These are phyloP conservation scores for Hecatera dysodea DNA, from an alignment of 2,888 invertebrate species.

Conservation along the genomic window DNA sequence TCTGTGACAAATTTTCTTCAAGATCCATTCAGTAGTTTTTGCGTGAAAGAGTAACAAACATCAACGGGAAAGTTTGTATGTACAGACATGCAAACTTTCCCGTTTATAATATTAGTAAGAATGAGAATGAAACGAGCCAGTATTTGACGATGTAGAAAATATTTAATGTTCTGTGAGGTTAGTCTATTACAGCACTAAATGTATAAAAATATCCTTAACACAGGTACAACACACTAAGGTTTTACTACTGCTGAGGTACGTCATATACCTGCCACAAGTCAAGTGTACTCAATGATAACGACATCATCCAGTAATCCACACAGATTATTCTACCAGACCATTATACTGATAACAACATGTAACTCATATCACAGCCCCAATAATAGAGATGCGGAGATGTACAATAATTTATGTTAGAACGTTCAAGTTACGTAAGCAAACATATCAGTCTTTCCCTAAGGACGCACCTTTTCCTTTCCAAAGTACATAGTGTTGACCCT, in stretches of 20 bases:
- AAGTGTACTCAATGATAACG: constrained; percentile 7
- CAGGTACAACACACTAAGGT: too few species aligned
- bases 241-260: not conserved
- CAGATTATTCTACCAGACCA: constrained; percentile 13
- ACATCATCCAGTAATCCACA: not conserved
- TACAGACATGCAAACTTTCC: too few species aligned
- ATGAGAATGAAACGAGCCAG: too few species aligned
- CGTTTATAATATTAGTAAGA: too few species aligned
- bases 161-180: too few species aligned
- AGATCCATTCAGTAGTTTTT: too few species aligned
- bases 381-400: not conserved
- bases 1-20: too few species aligned
- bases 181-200: not conserved
- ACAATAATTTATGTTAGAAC: constrained; percentile 2
- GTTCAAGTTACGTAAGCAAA: constrained; percentile 15
- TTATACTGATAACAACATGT: constrained; percentile 16
- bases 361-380: not conserved
- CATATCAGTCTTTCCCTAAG: constrained; percentile 13
- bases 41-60: too few species aligned
- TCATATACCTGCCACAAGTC: not conserved
- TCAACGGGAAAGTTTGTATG: too few species aligned
- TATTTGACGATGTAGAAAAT: too few species aligned
- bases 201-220: not conserved
- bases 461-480: constrained; percentile 12
- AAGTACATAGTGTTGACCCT: constrained; percentile 16